Base-by-base conservation (phyloP, 2,888 invertebrate genomes). In the Tromatobia lineatoria region DNA sequence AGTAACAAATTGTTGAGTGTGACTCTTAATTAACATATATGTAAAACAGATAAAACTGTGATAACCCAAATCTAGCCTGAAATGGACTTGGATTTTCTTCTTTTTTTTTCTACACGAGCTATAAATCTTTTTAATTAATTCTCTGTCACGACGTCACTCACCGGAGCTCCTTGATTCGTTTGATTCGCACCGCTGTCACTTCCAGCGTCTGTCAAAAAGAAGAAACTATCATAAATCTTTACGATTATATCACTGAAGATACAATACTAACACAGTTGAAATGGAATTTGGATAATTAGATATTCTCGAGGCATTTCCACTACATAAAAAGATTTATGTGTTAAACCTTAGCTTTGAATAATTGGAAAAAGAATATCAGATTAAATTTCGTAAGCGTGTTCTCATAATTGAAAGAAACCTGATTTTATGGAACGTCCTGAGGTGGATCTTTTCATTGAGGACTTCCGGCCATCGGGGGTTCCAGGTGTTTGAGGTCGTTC, bases 121-220 rank as follows among this genome's bases (percentile, higher is more conserved):
- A 23, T 20, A 52, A 10, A 61, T 59, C 50, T 25, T 38, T 74
- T 42, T 45, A 34, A 77, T 78, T 52, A 52, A 78, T 69, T 67
- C 34, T 71, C 61, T 76, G 52, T 76, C 61, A 34, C 15, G 18
- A 15, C 23, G n/a, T 77, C 88, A 95, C 96, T 95, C 94, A 97
- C 93, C 87, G 89, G 97, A 94, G 96, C 96, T 94, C 96, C 96
- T 94, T 97, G 97, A 76, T 96, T 97, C 80, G 96, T 96, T 93
- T 97, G 97, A 93, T 97, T 97, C 42, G 97, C 97, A 61, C 97
- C 97, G 91, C 97, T 97, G 90, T 97, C 97, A 90, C 97, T 97
- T 93, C 97, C 97, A 50, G 97, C 96, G 94, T 97, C 97, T 97
- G 95, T 87, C 94, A 95, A 94, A 66, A 38, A 34, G 66, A n/a